Conservation (phyloP, 1,140 invertebrate species). For the Cherax destructor region DNA sequence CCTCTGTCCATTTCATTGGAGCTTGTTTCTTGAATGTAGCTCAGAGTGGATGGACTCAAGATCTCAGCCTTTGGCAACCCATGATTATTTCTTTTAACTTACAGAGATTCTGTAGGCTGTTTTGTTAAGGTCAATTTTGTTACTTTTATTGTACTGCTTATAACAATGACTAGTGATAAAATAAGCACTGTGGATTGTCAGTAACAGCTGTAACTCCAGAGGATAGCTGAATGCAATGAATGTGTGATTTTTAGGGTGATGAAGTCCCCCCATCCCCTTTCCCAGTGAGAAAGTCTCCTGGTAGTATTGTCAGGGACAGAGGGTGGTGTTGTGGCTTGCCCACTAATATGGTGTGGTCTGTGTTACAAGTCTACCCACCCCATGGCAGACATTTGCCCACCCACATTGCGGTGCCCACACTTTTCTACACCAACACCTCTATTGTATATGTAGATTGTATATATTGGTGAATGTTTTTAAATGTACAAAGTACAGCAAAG, state of each 20-base stretch:
- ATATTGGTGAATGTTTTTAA: conserved; percentile 71
- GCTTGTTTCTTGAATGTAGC: conserved; percentile 44
- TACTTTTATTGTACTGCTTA: conserved; percentile 41
- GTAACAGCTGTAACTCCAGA: conserved; percentile 38
- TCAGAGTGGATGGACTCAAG: conserved; percentile 59
- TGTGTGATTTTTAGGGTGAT: conserved; percentile 40
- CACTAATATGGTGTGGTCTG: conserved; percentile 15
- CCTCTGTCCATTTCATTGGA: conserved; percentile 35
- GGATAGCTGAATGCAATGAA: conserved; percentile 54
- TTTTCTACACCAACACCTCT: conserved; percentile 59
- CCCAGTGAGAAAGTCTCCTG: conserved; percentile 62
- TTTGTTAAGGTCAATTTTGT: conserved; percentile 41
- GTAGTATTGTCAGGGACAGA: conserved; percentile 55
- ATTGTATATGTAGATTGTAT: conserved; percentile 70
- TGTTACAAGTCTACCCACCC: background rate
- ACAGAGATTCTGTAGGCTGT: conserved; percentile 40
- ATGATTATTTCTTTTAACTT: conserved; percentile 29
- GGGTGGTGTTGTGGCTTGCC: conserved; percentile 35
- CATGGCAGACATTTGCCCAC: conserved; percentile 26
- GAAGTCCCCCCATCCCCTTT: conserved; percentile 10
- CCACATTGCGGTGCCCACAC: conserved; percentile 34
- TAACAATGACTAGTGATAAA: conserved; percentile 48
- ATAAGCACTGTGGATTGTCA: conserved; percentile 45
- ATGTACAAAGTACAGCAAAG: conserved; percentile 70
- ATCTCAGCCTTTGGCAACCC: conserved; percentile 66